phyloP scores from a whole-genome alignment of 30 jellyfish, hydroid and myxozoan species.

The Morbakka virulenta region DNA sequence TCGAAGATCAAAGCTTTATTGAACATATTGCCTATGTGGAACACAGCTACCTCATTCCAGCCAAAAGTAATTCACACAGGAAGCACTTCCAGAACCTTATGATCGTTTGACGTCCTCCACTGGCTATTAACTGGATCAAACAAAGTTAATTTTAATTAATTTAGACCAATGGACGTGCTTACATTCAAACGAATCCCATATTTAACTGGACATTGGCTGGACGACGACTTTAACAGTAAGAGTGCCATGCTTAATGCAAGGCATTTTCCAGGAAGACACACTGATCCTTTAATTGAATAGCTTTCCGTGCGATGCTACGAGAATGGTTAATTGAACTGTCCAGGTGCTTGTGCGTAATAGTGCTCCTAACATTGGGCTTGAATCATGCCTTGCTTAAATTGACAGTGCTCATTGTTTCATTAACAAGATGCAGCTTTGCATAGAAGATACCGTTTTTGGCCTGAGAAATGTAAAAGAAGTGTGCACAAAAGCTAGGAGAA shows the following conservation, averaged over 20 bases:
- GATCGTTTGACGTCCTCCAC: conserved; percentile 2
- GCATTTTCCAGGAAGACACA: conserved; percentile 63
- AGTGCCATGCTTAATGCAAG: conserved; percentile 55
- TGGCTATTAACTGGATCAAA: conserved; percentile 26
- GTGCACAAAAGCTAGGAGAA: conserved; percentile 32
- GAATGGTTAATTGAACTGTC: conserved; percentile 46
- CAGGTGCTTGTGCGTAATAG: conserved; percentile 65
- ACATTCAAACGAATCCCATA: conserved; percentile 52
- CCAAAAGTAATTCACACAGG: conserved; percentile 25
- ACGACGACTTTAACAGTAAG: conserved; percentile 40
- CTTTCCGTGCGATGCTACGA: conserved; percentile 38
- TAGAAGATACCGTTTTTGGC: conserved; percentile 24
- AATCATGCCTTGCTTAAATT: conserved; percentile 35
- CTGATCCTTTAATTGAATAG: conserved; percentile 44
- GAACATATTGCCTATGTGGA: conserved; percentile 44
- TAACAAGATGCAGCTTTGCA: no score
- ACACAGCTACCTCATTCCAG: conserved; percentile 56
- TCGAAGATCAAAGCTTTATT: conserved; percentile 59
- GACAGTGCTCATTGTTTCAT: conserved; percentile 55
- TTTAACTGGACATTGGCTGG: no score
- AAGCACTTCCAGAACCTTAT: conserved; percentile 35
- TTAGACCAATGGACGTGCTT: conserved; percentile 70
- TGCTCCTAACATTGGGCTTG: conserved; percentile 56
- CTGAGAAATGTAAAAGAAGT: conserved; percentile 50
- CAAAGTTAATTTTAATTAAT: conserved; percentile 40